Base-by-base conservation (phyloP, 2,888 invertebrate species). In the Podotricha telesiphe region DNA sequence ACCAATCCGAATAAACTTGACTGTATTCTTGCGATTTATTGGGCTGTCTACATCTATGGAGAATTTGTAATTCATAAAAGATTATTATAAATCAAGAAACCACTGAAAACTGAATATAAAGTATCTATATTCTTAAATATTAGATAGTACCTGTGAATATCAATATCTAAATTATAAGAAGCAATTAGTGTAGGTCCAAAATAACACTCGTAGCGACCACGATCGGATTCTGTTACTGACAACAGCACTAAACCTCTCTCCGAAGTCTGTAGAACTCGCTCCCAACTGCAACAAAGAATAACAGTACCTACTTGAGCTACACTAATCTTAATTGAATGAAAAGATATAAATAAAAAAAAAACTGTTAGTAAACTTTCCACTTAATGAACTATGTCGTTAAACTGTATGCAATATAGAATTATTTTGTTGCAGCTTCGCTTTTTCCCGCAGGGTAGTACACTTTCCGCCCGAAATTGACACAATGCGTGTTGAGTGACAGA, bases 1-100 rank as follows among this genome's bases (percentile, higher is more conserved):
- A 96, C 96, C 96, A 96, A 79, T 95, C 95, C 8, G 95, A 94
- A 83, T 95, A 95, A 70, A 95, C 94, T 79, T 94, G 93, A 82
- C 94, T 94, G 80, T 94, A 94, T 77, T 94, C 94, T 71, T 94
- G 92, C 8, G 94, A 89, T 78, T 94, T 94, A 76, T 91, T 93
- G 8, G 94, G 94, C 75, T 94, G 94, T 45, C 93, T 89, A 86
- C 94, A 94, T 78, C 94, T 93, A 79, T 51, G 82, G 82, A 20
- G 61, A 78, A 67, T 34, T 40, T 51, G 48, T 47, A 37, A 61
- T 37, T 68, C 45, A 53, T 48, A 56, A 40, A 47, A 51, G 4
- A 58, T 5, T 20, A 20, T 34, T 11, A 45, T 42, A 17, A 10
- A 22, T n/a, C n/a, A n/a, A n/a, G n/a, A n/a, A n/a, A n/a, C n/a